phyloP scores from a whole-genome alignment of 2,113 vertebrate species.

The Polyodon spathula region DNA sequence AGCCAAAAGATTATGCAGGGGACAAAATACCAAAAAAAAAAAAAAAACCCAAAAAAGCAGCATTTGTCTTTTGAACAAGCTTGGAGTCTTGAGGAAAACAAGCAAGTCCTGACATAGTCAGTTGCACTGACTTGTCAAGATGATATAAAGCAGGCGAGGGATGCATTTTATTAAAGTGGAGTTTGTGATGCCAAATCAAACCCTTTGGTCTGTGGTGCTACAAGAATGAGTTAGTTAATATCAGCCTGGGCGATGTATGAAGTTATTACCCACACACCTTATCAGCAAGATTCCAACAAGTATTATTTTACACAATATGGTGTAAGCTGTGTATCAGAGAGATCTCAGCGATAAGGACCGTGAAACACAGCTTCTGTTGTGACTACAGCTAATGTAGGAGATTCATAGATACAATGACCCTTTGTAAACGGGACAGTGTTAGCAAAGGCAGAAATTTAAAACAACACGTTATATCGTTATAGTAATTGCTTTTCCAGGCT shows the following conservation, averaged over 20 bases:
- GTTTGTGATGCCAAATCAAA: constrained; percentile 27
- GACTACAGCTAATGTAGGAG: neutral
- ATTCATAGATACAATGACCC: neutral
- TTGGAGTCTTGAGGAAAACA: constrained; percentile 16
- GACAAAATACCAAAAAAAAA: no score
- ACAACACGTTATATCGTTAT: no score
- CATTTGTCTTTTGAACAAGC: constrained; percentile 10
- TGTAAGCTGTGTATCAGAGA: constrained; percentile 38
- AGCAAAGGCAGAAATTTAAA: no score
- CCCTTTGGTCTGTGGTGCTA: constrained; percentile 18
- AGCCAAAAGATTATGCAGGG: neutral
- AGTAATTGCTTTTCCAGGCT: no score
- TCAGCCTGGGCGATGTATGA: constrained; percentile 21
- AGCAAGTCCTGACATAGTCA: neutral
- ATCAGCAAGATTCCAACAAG: constrained; percentile 26
- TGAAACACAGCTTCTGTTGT: neutral
- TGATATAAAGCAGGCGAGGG: constrained; percentile 15
- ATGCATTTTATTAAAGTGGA: constrained; percentile 30
- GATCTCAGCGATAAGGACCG: constrained; percentile 11
- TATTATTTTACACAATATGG: constrained; percentile 46
- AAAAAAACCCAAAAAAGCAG: constrained; percentile 23
- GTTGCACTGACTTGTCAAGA: constrained; percentile 26
- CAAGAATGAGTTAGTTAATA: constrained; percentile 13
- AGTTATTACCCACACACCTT: constrained; percentile 36
- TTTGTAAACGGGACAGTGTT: no score